Percentiles rank a stretch among this genome's conserved stretches.
Evolutionary conservation across 2,797 vertebrate species (phyloP).

Genomic region (Gallinago solitaria): DNA sequence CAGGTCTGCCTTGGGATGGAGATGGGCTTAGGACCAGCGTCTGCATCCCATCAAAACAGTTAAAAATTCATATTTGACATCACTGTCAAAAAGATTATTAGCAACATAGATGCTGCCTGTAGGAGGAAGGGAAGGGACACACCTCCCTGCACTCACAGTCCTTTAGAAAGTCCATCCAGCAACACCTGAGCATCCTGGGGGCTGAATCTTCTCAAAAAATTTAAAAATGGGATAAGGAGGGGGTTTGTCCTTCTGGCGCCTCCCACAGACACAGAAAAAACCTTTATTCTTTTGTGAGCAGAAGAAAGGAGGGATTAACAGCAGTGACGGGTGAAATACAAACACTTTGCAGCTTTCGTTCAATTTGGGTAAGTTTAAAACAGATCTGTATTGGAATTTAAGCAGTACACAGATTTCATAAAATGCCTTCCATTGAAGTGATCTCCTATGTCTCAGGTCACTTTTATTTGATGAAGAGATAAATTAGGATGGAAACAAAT

Average conservation of each 20-base stretch:
- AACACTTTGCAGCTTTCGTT: not conserved
- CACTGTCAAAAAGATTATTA: fast-evolving
- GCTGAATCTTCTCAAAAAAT: not conserved
- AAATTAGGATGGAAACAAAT: not conserved
- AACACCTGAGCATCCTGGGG: not conserved
- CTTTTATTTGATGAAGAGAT: not conserved
- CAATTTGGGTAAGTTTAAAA: not conserved
- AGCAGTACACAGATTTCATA: not conserved
- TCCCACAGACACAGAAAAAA: not conserved
- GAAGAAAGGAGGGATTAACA: conserved; percentile 31
- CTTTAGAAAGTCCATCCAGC: not conserved
- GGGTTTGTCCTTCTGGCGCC: not conserved
- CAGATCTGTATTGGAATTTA: not conserved
- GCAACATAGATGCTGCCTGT: not conserved
- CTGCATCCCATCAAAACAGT: not conserved
- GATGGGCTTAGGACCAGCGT: fast-evolving
- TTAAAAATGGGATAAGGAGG: not conserved
- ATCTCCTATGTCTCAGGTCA: not conserved
- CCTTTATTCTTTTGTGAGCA: not conserved
- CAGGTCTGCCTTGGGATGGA: not conserved
- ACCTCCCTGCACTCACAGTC: not conserved
- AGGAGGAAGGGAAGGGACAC: not conserved
- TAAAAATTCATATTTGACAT: not conserved
- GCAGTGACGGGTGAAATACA: conserved; percentile 16
- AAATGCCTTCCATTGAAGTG: not conserved